These are phyloP conservation scores for Aphaenogaster floridana DNA, from an alignment of 1,140 invertebrate species.

Conservation along the genomic window DNA sequence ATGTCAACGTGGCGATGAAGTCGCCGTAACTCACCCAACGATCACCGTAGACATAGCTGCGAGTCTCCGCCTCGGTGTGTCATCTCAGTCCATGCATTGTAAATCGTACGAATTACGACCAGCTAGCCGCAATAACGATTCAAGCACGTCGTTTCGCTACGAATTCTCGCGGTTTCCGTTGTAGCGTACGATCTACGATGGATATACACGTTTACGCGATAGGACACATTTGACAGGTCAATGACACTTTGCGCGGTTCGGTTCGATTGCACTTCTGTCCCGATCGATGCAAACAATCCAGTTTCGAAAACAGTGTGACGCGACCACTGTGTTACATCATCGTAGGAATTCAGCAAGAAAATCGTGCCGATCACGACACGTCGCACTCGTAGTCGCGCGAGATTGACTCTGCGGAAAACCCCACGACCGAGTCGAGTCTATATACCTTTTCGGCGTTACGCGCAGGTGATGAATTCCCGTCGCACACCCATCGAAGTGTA, in stretches of 20 bases:
- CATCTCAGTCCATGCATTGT: slow-evolving; percentile 70
- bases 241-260: background rate
- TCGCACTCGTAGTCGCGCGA: background rate
- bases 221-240: background rate
- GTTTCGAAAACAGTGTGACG: slow-evolving; percentile 11
- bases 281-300: slow-evolving; percentile 13
- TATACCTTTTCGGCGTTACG: slow-evolving; percentile 30
- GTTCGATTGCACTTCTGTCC: background rate
- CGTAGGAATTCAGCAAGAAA: background rate
- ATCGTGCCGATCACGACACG: background rate
- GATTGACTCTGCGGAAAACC: background rate
- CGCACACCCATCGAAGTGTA: background rate
- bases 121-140: slow-evolving; percentile 29
- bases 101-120: slow-evolving; percentile 63
- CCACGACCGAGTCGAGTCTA: background rate
- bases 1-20: slow-evolving; percentile 47
- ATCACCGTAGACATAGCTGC: slow-evolving; percentile 72
- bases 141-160: slow-evolving; percentile 36
- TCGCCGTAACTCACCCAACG: slow-evolving; percentile 67
- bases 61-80: slow-evolving; percentile 61
- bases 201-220: slow-evolving; percentile 21
- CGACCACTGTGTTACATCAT: slow-evolving; percentile 3
- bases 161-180: slow-evolving; percentile 47
- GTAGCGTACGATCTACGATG: slow-evolving; percentile 32
- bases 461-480: slow-evolving; percentile 26